phyloP scores from a whole-genome alignment of 2,113 vertebrate species.

The Psophia crepitans region DNA sequence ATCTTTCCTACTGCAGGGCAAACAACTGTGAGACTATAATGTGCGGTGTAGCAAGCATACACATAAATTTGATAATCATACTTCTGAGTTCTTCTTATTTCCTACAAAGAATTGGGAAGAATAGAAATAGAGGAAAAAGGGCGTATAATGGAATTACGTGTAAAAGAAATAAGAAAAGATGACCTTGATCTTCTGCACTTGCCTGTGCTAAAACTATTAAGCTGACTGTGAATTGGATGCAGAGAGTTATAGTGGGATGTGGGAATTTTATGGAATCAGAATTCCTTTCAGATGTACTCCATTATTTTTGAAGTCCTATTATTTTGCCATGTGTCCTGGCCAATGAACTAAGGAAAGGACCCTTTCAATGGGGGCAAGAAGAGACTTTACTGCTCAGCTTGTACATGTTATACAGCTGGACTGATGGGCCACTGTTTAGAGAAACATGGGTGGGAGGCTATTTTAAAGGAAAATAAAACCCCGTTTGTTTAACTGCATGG shows the following conservation, averaged over 20 bases:
- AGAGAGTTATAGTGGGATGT: conserved; percentile 34
- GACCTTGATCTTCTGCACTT: conserved; percentile 19
- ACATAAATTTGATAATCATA: conserved; percentile 70
- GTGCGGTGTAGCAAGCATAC: conserved; percentile 41
- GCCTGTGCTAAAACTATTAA: conserved; percentile 24
- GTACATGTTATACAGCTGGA: conserved; percentile 78
- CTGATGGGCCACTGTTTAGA: conserved; percentile 73
- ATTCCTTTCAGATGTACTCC: conserved; percentile 30
- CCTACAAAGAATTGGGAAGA: not conserved
- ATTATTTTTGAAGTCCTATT: conserved; percentile 17
- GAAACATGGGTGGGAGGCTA: conserved; percentile 67
- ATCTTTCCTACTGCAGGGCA: conserved; percentile 70
- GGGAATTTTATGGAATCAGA: conserved; percentile 10
- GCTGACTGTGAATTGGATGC: not conserved
- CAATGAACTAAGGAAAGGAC: conserved; percentile 63
- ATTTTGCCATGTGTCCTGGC: conserved; percentile 10
- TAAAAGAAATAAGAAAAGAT: conserved; percentile 50
- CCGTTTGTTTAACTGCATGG: conserved; percentile 72
- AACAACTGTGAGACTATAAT: conserved; percentile 59
- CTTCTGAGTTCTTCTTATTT: conserved; percentile 66
- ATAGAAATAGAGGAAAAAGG: not conserved
- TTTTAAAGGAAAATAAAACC: conserved; percentile 79
- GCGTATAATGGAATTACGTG: not conserved
- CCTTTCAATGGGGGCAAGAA: conserved; percentile 66
- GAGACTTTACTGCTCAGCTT: conserved; percentile 71